These are phyloP conservation scores for Hypotaenidia okinawae DNA, from an alignment of 2,797 vertebrate genomes.

Conservation along the genomic window DNA sequence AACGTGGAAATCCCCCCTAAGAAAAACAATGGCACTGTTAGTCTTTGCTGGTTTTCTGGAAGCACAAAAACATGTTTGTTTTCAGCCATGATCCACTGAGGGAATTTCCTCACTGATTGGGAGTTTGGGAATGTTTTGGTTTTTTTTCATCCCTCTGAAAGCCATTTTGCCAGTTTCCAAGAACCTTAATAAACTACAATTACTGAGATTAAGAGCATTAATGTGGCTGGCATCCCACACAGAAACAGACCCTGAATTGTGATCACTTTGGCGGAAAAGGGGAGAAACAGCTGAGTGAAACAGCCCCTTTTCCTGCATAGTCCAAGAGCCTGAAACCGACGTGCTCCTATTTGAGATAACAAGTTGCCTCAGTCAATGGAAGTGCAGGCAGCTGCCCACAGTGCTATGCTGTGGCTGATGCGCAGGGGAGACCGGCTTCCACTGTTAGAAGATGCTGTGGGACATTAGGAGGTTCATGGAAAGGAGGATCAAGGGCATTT, in stretches of 20 bases:
- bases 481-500: background rate
- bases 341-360: background rate
- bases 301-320: background rate
- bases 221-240: slow-evolving; percentile 1
- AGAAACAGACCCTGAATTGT: slow-evolving; percentile 43
- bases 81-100: slow-evolving; percentile 70
- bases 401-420: background rate
- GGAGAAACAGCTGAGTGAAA: background rate
- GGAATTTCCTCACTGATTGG: slow-evolving; percentile 74
- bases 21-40: slow-evolving; percentile 64
- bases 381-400: background rate
- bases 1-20: slow-evolving; percentile 79
- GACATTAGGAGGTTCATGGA: background rate
- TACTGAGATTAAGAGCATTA: slow-evolving; percentile 46
- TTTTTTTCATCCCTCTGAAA: slow-evolving; percentile 40
- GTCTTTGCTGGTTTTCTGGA: slow-evolving; percentile 70
- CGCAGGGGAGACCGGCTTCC: background rate
- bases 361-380: background rate
- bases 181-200: slow-evolving; percentile 57
- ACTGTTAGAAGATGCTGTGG: background rate
- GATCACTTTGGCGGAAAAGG: background rate
- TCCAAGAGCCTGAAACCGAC: background rate
- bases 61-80: slow-evolving; percentile 79
- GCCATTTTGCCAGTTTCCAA: slow-evolving; percentile 67
- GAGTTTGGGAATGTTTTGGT: background rate